phyloP scores from a whole-genome alignment of 2,888 invertebrate species.

The Bibio marci region DNA sequence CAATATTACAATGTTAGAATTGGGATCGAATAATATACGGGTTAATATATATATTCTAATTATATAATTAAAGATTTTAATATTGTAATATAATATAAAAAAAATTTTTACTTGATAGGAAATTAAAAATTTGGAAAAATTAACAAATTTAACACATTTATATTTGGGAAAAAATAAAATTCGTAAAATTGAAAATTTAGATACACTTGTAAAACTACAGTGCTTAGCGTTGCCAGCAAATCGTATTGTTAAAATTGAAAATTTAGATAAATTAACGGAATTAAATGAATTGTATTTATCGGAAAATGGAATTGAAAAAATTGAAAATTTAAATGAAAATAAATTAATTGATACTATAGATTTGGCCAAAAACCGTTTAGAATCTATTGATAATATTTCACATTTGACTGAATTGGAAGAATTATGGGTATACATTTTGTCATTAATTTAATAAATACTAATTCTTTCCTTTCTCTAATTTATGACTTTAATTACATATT shows the following conservation, averaged over 20 bases:
- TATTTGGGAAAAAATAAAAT: conserved; percentile 95
- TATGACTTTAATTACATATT: no score
- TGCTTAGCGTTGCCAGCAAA: conserved; percentile 84
- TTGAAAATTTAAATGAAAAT: conserved; percentile 61
- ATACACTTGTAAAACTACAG: conserved; percentile 50
- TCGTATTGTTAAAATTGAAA: conserved; percentile 72
- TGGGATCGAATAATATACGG: conserved; percentile 88
- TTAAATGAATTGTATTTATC: conserved; percentile 83
- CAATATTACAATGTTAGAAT: conserved; percentile 67
- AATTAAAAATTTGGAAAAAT: conserved; percentile 69
- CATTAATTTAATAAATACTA: conserved; percentile 2
- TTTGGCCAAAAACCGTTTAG: conserved; percentile 73
- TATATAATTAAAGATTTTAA: no score
- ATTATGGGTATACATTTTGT: conserved; percentile 58
- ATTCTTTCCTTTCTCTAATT: conserved; percentile 4
- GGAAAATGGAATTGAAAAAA: conserved; percentile 70
- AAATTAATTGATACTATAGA: conserved; percentile 68
- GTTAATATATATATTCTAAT: conserved; percentile 37
- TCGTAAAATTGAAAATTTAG: conserved; percentile 64
- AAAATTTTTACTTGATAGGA: conserved; percentile 39
- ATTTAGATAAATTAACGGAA: conserved; percentile 52
- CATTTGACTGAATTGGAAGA: conserved; percentile 72
- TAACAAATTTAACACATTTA: conserved; percentile 57
- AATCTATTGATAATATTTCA: conserved; percentile 56
- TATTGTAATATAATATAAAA: no score